Percentiles rank a stretch among this genome's conserved stretches.
Evolutionary conservation across 2,797 vertebrate genomes (phyloP).

Genomic region (Enoplosus armatus): DNA sequence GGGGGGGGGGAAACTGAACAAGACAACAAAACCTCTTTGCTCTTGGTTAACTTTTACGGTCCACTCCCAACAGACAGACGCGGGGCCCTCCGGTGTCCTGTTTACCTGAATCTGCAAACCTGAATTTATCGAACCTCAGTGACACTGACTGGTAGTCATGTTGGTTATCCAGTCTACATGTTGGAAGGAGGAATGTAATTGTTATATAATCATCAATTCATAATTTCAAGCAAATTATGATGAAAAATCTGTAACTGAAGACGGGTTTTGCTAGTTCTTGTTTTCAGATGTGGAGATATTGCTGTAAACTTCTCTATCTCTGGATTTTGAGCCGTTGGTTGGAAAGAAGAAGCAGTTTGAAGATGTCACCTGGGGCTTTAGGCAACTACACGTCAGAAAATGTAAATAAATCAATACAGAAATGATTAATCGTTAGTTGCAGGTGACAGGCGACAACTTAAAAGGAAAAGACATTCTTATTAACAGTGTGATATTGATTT

Average conservation of each 20-base stretch:
- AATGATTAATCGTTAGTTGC: background rate
- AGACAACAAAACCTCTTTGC: slow-evolving; percentile 31
- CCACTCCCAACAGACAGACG: slow-evolving; percentile 19
- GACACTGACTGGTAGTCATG: slow-evolving; percentile 50
- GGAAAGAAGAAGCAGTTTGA: background rate
- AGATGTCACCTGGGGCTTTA: background rate
- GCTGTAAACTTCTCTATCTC: too few species aligned
- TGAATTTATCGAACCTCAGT: slow-evolving; percentile 36
- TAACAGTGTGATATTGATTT: background rate
- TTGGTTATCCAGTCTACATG: slow-evolving; percentile 12
- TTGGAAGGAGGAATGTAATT: too few species aligned
- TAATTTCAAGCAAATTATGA: too few species aligned
- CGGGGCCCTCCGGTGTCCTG: slow-evolving; percentile 7
- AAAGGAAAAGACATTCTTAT: background rate
- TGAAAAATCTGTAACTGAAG: too few species aligned
- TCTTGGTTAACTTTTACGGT: background rate
- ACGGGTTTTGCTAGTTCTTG: too few species aligned
- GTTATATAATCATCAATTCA: too few species aligned
- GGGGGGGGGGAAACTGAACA: background rate
- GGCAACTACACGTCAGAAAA: background rate
- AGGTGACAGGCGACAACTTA: background rate
- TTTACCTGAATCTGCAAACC: slow-evolving; percentile 53
- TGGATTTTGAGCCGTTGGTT: background rate
- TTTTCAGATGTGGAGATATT: background rate
- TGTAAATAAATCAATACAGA: background rate